Percentiles rank a stretch among this genome's conserved stretches.
phyloP scores from a whole-genome alignment of 2,113 vertebrate genomes.

The rabbit (Oryctolagus cuniculus) region mOryCun1.1 NC_091432.1:86874501-86875000 shows the following conservation, averaged over 20 bases:
- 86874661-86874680: not conserved
- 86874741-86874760: constrained; percentile 1
- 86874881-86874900: not conserved
- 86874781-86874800: not conserved
- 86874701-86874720: not conserved
- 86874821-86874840: not conserved
- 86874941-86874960: not conserved
- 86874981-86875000: not conserved
- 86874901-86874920: not conserved
- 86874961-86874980: not conserved
- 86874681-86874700: not conserved
- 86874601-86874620: constrained; percentile 64
- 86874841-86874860: not conserved
- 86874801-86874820: constrained; percentile 42
- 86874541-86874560: not conserved
- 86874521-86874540: not conserved
- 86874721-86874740: constrained; percentile 9
- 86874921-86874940: not conserved
- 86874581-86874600: constrained; percentile 26
- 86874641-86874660: constrained; percentile 44
- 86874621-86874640: constrained; percentile 63
- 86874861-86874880: not conserved
- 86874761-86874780: constrained; percentile 26
- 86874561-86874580: constrained; percentile 8
- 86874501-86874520: not conserved